These are phyloP conservation scores for Botia almorhae DNA, from an alignment of 2,797 vertebrate genomes.

Conservation along the genomic window DNA sequence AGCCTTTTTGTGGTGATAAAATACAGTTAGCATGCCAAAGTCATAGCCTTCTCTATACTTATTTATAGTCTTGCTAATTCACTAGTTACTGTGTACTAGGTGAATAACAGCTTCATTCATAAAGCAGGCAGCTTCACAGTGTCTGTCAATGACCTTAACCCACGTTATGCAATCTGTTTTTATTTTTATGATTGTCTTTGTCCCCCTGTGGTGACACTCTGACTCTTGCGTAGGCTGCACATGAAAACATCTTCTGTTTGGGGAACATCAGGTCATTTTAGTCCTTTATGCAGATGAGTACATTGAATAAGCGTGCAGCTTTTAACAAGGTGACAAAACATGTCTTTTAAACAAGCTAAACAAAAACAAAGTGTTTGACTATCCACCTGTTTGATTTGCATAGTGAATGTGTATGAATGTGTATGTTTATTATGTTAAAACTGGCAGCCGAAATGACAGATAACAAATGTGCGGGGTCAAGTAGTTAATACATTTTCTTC, in stretches of 20 bases:
- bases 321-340: conserved; percentile 29
- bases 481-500: conserved; percentile 2
- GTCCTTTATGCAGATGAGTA: conserved; percentile 43
- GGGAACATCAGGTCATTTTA: conserved; percentile 48
- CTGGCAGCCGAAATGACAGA: conserved; percentile 11
- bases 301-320: conserved; percentile 25
- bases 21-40: background rate
- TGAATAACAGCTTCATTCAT: conserved; percentile 17
- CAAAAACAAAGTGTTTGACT: conserved; percentile 23
- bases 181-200: conserved; percentile 22
- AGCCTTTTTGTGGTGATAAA: background rate
- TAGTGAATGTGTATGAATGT: background rate
- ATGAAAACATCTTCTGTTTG: conserved; percentile 40
- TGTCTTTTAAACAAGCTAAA: conserved; percentile 43
- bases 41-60: background rate
- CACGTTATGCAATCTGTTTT: conserved; percentile 52
- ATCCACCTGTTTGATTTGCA: background rate
- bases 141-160: conserved; percentile 34
- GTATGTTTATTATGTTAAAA: background rate
- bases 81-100: background rate
- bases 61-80: conserved; percentile 10
- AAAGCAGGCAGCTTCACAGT: background rate
- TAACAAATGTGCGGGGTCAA: conserved; percentile 25
- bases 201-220: conserved; percentile 8
- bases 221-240: conserved; percentile 31